Base-by-base conservation (phyloP, 2,113 vertebrate species). In the Ammodytes dubius region DNA sequence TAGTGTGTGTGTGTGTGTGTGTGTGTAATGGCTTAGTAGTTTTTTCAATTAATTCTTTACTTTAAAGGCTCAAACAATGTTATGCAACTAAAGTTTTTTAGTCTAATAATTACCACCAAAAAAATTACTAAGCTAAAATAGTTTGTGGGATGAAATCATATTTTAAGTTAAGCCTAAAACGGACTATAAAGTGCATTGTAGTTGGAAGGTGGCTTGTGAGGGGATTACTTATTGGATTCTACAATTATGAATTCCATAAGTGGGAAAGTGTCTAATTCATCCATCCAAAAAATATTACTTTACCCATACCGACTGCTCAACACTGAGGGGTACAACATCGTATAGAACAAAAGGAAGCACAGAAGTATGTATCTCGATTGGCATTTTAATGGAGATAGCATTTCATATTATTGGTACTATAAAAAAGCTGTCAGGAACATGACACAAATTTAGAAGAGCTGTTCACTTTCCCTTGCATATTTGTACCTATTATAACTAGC, bases 321-420 rank as follows among this genome's bases (percentile, higher is more conserved):
- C 66, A 49, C 42, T 15, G 40, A 12, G 17, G 49, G 43, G 39
- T 57, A 35, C 59, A 70, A 74, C 40, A 74, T 52, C 52, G 77
- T 11, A 15, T 14, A 43, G 60, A 78, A 37, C 68, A 71, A 78
- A 77, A 60, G 43, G 70, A 69, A 77, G 66, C 57, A 73, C 39
- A 39, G 47, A 75, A 4, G 15, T 63, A 37, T 66, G 74, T 68
- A 85, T 77, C 74, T 71, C 9, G 0, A 82, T 75, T 42, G 53
- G 57, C 40, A 69, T 87, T 89, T 89, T 73, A 82, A 27, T 77
- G 69, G 65, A 86, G 88, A 85, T 83, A 45, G 43, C 60, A 68
- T 58, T 69, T 87, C 78, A 76, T 43, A 60, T 53, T 77, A 27
- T 68, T 65, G 79, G 59, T 35, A 15, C 13, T 45, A 57, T 75